A percentile compares a stretch with the other conserved stretches of the same genome.
Evolutionary conservation across 2,797 vertebrate genomes (phyloP).

Genomic region (Bovichtus variegatus): DNA sequence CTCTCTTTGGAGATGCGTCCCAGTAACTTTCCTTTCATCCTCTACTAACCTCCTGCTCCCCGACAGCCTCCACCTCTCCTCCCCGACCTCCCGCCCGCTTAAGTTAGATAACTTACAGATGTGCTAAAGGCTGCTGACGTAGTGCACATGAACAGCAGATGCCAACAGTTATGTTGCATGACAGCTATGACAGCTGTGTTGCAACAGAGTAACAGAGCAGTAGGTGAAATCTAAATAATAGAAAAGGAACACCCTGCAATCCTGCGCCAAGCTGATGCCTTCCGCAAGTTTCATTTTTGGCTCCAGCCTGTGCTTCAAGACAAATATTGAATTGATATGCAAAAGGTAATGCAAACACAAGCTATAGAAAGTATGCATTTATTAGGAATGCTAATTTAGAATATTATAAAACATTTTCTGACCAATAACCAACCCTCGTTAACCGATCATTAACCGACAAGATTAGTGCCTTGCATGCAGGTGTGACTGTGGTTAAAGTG

Average conservation of each 20-base stretch:
- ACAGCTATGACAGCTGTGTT: conserved; percentile 16
- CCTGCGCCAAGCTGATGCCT: background rate
- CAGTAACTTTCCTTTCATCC: too few relatives aligned
- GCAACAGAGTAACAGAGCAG: background rate
- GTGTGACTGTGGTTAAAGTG: too few relatives aligned
- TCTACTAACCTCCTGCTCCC: too few relatives aligned
- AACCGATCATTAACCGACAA: too few relatives aligned
- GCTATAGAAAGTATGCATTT: too few relatives aligned
- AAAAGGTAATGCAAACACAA: background rate
- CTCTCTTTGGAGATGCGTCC: too few relatives aligned
- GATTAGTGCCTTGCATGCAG: too few relatives aligned
- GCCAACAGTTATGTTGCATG: conserved; percentile 23
- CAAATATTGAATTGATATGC: background rate
- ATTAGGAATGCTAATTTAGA: too few relatives aligned
- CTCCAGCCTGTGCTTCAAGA: background rate
- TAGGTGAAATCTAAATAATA: conserved; percentile 3
- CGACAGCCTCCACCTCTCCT: too few relatives aligned
- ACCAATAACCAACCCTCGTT: too few relatives aligned
- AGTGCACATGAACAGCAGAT: conserved; percentile 30
- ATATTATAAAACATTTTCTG: too few relatives aligned
- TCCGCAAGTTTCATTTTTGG: background rate
- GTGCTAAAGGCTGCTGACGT: conserved; percentile 43
- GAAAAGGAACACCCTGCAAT: background rate
- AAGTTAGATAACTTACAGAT: conserved; percentile 39
- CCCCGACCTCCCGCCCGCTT: too few relatives aligned